These are phyloP conservation scores for Odontesthes bonariensis DNA, from an alignment of 2,113 vertebrate species.

Conservation along the genomic window DNA sequence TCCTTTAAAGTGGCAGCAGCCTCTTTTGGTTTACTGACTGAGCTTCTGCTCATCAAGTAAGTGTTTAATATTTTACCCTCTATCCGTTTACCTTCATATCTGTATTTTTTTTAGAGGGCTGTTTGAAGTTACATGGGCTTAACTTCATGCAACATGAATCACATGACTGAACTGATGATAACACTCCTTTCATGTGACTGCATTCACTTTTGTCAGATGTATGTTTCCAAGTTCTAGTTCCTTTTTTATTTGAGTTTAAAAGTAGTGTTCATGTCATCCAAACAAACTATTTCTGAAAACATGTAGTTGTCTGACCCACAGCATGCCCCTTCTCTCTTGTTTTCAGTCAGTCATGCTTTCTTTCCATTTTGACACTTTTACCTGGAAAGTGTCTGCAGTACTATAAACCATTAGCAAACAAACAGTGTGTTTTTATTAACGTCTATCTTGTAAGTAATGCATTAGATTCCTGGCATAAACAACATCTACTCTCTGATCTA, in stretches of 20 bases:
- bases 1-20: slow-evolving; percentile 67
- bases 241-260: no score
- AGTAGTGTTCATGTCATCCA: slow-evolving; percentile 37
- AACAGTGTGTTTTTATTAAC: slow-evolving; percentile 98
- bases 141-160: no score
- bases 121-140: no score
- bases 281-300: slow-evolving; percentile 58
- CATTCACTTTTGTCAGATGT: no score
- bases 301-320: slow-evolving; percentile 36
- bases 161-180: no score
- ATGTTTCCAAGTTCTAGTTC: no score
- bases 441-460: slow-evolving; percentile 98
- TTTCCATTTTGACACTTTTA: slow-evolving; percentile 89
- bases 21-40: slow-evolving; percentile 55
- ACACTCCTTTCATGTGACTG: no score
- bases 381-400: slow-evolving; percentile 92
- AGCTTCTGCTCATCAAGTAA: slow-evolving; percentile 76
- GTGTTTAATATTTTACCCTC: slow-evolving; percentile 64
- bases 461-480: slow-evolving; percentile 92
- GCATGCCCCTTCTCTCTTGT: slow-evolving; percentile 31
- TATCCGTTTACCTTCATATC: slow-evolving; percentile 56
- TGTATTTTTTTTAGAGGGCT: no score
- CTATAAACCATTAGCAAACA: slow-evolving; percentile 98
- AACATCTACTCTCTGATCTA: slow-evolving; percentile 73
- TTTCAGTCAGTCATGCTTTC: no score